These are phyloP conservation scores for Rhabdomys pumilio DNA, from an alignment of 2,797 vertebrate genomes.

Conservation along the genomic window DNA sequence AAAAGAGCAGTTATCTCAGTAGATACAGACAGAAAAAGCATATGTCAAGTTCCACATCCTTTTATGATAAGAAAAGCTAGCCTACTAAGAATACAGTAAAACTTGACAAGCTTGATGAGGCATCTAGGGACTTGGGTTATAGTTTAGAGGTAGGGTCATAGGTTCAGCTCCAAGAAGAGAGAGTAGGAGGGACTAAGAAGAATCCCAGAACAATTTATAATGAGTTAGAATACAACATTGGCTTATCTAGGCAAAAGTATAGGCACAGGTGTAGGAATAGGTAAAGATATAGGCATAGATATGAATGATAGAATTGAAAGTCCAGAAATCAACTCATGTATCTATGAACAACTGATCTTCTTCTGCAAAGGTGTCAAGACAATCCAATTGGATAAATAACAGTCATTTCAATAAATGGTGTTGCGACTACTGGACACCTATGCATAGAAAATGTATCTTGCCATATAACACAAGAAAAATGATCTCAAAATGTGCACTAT, in stretches of 20 bases:
- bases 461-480: not conserved
- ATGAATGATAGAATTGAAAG: not conserved
- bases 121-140: not conserved
- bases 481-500: not conserved
- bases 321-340: not conserved
- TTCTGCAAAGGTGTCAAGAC: not conserved
- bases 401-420: conserved; percentile 9
- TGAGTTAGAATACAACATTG: not conserved
- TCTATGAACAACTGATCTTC: not conserved
- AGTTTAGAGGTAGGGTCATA: not conserved
- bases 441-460: not conserved
- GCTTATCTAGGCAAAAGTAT: not conserved
- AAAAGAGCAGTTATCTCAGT: not conserved
- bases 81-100: not conserved
- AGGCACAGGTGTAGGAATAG: not conserved
- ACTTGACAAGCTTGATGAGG: not conserved
- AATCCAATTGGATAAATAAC: not conserved
- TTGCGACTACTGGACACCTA: not conserved
- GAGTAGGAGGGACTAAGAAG: not conserved
- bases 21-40: conserved; percentile 18
- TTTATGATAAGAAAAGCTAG: not conserved
- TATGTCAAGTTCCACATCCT: not conserved
- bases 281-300: not conserved
- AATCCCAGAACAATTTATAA: not conserved
- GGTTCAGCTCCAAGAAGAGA: not conserved